These are phyloP conservation scores for Sakesphorus luctuosus DNA, from an alignment of 2,113 vertebrate species.

Conservation along the genomic window DNA sequence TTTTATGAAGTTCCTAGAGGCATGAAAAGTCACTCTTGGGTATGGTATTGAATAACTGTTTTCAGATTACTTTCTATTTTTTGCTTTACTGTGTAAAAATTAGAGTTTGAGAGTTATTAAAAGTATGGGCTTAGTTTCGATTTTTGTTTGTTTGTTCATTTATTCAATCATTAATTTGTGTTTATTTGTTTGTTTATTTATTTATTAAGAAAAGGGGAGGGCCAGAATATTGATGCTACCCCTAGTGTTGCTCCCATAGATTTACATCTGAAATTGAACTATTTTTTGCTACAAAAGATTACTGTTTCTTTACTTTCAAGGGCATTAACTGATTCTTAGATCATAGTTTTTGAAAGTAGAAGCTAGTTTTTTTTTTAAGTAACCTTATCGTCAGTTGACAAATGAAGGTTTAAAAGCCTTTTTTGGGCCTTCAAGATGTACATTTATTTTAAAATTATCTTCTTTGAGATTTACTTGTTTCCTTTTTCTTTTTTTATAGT, in stretches of 20 bases:
- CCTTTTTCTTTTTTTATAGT: background rate
- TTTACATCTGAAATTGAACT: background rate
- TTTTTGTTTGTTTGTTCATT: no score
- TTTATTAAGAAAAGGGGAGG: rapidly evolving
- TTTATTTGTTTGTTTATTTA: no score
- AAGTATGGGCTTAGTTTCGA: background rate
- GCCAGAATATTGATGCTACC: background rate
- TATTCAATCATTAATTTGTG: no score
- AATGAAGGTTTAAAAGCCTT: background rate
- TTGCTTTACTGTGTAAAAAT: background rate
- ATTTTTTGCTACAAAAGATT: background rate
- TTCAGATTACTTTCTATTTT: background rate
- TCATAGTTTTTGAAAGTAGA: background rate
- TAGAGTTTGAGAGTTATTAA: background rate
- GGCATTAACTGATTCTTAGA: background rate
- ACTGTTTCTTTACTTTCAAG: background rate
- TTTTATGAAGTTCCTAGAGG: background rate
- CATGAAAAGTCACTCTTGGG: background rate
- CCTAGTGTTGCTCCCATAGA: background rate
- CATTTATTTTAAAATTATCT: background rate
- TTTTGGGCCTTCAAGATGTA: background rate
- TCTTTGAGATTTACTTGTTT: rapidly evolving
- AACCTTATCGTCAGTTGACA: background rate
- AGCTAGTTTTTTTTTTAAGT: background rate
- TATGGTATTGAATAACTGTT: background rate